These are phyloP conservation scores for Agonum fuliginosum DNA, from an alignment of 2,888 invertebrate species.

Conservation along the genomic window DNA sequence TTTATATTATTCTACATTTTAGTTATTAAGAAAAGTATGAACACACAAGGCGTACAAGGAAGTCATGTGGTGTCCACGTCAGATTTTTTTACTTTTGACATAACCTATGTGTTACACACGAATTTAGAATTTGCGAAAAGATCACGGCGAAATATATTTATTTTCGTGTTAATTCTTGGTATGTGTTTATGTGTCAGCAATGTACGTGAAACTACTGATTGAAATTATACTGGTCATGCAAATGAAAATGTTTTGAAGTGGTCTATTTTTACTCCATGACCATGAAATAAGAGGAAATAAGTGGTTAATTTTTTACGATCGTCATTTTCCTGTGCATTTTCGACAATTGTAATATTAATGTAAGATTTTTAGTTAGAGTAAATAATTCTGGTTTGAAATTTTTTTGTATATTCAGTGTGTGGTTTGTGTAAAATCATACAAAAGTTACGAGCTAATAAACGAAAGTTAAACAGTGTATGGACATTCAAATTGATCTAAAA, in stretches of 20 bases:
- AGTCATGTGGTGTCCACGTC: no score
- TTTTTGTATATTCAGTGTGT: neutral
- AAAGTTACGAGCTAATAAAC: constrained; percentile 1
- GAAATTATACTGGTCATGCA: constrained; percentile 34
- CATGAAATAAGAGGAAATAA: constrained; percentile 35
- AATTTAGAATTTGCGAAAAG: neutral
- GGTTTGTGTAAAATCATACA: neutral
- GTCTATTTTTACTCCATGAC: constrained; percentile 32
- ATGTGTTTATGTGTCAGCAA: constrained; percentile 43
- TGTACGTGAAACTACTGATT: constrained; percentile 34
- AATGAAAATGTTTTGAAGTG: constrained; percentile 42
- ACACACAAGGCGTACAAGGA: no score
- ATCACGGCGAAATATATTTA: constrained; percentile 32
- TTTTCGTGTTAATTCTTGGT: constrained; percentile 25
- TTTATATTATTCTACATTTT: no score
- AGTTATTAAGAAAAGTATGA: no score
- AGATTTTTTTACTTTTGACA: no score
- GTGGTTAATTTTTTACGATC: constrained; percentile 3
- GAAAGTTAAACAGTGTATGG: neutral
- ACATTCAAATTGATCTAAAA: constrained; percentile 8
- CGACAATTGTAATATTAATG: neutral
- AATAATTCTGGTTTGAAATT: neutral
- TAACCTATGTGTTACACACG: neutral
- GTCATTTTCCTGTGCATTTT: constrained; percentile 10
- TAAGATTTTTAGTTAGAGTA: neutral